Evolutionary conservation across 1,140 invertebrate genomes (phyloP).

Genomic region (Drosophila sp.): DNA sequence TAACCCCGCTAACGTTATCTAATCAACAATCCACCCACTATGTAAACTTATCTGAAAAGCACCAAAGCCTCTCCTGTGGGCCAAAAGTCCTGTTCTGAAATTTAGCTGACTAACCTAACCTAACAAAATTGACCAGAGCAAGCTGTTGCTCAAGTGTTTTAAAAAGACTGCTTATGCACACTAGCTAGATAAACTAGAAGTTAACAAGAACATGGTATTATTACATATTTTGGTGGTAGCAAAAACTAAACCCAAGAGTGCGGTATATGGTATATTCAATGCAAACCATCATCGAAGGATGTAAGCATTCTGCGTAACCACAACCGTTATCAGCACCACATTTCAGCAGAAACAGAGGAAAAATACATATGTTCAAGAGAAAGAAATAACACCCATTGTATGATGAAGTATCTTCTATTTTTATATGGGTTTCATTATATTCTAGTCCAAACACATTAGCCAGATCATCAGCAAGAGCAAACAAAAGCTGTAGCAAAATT

Average conservation of each 20-base stretch:
- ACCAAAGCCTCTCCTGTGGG: constrained; percentile 15
- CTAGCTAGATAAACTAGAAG: constrained; percentile 31
- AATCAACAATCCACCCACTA: not conserved
- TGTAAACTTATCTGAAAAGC: constrained; percentile 27
- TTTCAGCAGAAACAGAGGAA: not conserved
- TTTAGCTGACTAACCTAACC: constrained; percentile 29
- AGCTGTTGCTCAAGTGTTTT: constrained; percentile 21
- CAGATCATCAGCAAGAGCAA: constrained; percentile 5
- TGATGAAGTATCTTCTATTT: not conserved
- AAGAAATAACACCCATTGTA: not conserved
- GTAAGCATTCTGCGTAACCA: not conserved
- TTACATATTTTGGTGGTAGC: constrained; percentile 27
- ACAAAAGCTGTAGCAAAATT: constrained; percentile 55
- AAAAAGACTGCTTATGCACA: constrained; percentile 48
- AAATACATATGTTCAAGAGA: not conserved
- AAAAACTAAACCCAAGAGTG: not conserved
- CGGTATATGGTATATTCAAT: not conserved
- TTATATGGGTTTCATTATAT: constrained; percentile 7
- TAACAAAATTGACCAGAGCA: constrained; percentile 12
- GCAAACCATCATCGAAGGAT: not conserved
- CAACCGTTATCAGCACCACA: not conserved
- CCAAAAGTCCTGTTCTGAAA: constrained; percentile 14
- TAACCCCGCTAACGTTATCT: constrained; percentile 23
- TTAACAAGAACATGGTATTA: constrained; percentile 31
- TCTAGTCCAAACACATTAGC: constrained; percentile 25